Percentiles rank a stretch among this genome's conserved stretches.
phyloP scores from a whole-genome alignment of 2,888 invertebrate genomes.

The Zaprionus lineosus region DNA sequence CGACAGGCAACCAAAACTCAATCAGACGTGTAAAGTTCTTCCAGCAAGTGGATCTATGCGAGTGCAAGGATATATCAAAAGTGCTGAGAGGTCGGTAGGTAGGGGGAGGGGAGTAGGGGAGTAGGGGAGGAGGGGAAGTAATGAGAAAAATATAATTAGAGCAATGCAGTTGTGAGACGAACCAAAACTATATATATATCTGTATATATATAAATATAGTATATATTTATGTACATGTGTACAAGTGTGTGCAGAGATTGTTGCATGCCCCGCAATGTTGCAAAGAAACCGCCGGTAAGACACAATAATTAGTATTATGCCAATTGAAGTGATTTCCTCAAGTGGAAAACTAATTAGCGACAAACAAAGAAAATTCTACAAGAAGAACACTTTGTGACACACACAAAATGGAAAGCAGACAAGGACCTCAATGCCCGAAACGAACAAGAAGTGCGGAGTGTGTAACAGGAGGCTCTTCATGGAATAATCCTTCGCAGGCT shows the following conservation, averaged over 20 bases:
- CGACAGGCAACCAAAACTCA: conserved; percentile 64
- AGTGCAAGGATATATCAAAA: conserved; percentile 8
- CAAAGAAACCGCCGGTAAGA: conserved; percentile 25
- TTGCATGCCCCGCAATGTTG: too few species aligned
- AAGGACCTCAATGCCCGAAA: too few species aligned
- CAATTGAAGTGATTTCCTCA: conserved; percentile 45
- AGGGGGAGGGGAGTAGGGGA: neutral
- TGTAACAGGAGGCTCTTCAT: too few species aligned
- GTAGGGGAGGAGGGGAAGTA: neutral
- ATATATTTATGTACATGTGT: too few species aligned
- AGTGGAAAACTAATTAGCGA: conserved; percentile 55
- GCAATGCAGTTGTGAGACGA: conserved; percentile 1
- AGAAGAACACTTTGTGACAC: too few species aligned
- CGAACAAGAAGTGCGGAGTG: too few species aligned
- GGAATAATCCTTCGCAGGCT: too few species aligned
- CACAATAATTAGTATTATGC: conserved; percentile 53
- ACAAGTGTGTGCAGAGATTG: too few species aligned
- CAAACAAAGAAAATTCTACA: too few species aligned
- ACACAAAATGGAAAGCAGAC: too few species aligned
- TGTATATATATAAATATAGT: too few species aligned
- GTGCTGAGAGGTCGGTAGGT: too few species aligned
- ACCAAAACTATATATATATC: neutral
- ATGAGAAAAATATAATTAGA: conserved; percentile 55
- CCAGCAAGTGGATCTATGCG: conserved; percentile 21
- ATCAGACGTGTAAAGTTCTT: conserved; percentile 58